Evolutionary conservation across 2,888 invertebrate species (phyloP), one percentile per base, ranked within the genome.

Genomic region (Andrena chrysosceles): DNA sequence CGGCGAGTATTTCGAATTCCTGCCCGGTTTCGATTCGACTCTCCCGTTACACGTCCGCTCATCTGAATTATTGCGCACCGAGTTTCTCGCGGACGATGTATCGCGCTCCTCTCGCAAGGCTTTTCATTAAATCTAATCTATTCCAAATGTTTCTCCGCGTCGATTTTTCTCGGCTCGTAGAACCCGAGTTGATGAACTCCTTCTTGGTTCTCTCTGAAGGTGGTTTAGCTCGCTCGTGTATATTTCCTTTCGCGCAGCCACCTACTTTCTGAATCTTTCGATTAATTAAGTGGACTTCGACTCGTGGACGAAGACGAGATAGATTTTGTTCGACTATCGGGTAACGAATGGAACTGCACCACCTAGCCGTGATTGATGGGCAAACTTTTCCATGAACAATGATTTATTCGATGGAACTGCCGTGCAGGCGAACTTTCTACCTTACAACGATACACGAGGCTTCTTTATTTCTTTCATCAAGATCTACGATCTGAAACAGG

Each of bases 41-140:
- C 29, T 29, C 42, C 29, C 23, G 13, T 67, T 29, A 60, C 7
- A 16, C 16, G 49, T 59, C 6, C 68, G 33, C 49, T 63, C 78
- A 64, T 2, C 23, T n/a, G 54, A 10, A 23, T 5, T 42, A 52
- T 13, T 29, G 35, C 10, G 42, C 60, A 29, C 64, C 59, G 59
- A 73, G 59, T 73, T 73, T 73, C 64, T 35, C 48, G 20, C 5
- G 13, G 29, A 49, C 13, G 33, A 66, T 63, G 49, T 60, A 66
- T 66, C n/a, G 13, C 23, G 42, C 3, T 20, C 26, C 5, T 23
- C 13, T 10, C 23, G 33, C 35, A 10, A 23, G 33, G 42, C 7
- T n/a, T 77, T 60, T 59, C 48, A 60, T 73, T 66, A 33, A 4
- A 26, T 60, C 54, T 64, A 63, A 77, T 48, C 26, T 48, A 72